phyloP scores from a whole-genome alignment of 2,888 invertebrate species.

The Leptinotarsa tumamoca region DNA sequence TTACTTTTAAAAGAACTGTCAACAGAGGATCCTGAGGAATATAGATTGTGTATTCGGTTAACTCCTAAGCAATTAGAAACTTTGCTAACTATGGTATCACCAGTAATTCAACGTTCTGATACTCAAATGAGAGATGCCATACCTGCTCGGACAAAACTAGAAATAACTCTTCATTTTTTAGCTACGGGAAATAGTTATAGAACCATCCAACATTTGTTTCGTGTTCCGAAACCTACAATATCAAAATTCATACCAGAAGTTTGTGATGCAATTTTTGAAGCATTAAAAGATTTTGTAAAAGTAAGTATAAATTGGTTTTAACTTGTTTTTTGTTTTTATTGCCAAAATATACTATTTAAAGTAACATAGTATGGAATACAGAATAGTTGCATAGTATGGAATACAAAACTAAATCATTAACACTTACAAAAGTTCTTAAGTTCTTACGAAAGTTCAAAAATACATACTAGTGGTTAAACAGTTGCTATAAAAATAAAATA shows the following conservation, averaged over 20 bases:
- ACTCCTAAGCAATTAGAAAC: conserved; percentile 1
- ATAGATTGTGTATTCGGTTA: not conserved
- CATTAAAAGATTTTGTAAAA: conserved; percentile 28
- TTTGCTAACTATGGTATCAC: not conserved
- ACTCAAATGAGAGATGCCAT: not conserved
- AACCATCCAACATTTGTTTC: conserved; percentile 50
- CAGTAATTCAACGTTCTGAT: not conserved
- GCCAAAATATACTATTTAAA: not conserved
- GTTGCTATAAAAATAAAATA: conserved; percentile 2
- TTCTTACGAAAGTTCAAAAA: not conserved
- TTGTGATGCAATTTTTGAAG: conserved; percentile 42
- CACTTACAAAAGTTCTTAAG: conserved; percentile 1
- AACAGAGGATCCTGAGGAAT: conserved; percentile 27
- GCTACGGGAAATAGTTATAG: not conserved
- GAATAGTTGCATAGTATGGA: not conserved
- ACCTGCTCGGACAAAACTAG: conserved; percentile 1
- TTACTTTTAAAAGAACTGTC: conserved; percentile 25
- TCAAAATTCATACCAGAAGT: conserved; percentile 51
- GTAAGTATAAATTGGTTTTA: conserved; percentile 22
- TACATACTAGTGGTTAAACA: conserved; percentile 1
- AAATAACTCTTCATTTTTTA: not conserved
- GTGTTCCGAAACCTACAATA: conserved; percentile 49
- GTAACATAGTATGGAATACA: conserved; percentile 4
- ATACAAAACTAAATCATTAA: conserved; percentile 1
- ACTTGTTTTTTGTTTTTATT: conserved; percentile 1